Evolutionary conservation across 2,888 invertebrate genomes (phyloP), one percentile per base, ranked within the genome.

Genomic region (Lacanobia oleracea): DNA sequence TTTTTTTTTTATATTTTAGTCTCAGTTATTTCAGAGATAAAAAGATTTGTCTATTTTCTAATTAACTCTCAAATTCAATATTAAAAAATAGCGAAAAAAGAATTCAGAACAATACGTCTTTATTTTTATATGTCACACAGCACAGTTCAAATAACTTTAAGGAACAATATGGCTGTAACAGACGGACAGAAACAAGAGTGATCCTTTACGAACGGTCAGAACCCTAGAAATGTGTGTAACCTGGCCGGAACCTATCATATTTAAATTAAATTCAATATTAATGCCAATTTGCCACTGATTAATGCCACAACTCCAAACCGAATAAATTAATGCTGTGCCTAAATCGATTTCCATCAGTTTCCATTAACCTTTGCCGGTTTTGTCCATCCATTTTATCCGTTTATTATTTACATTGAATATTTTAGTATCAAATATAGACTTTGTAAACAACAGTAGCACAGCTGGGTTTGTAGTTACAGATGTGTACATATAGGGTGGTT

Each of bases 361-460:
- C 48, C 63, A 67, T 78, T 82, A 63, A 79, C 77, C 82, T 78
- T 78, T 66, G 8, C 4, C 23, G 33, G 27, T 45, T 70, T 40
- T 59, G 37, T 51, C 23, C 33, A 50, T 65, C 33, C 16, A 14
- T 37, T 61, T 61, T 45, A 62, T 16, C 33, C 37, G 63, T 57
- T 59, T 69, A 61, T 50, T 67, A 83, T 82, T 79, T 69, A 69
- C 56, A 37, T 37, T 62, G 65, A 66, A 72, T 79, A 79, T 69
- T 75, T 81, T 76, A 68, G 59, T 54, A 70, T 27, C 56, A 57
- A 69, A 83, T 80, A 85, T 67, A 77, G 77, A 75, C 54, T 71
- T 72, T 60, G 61, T 83, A 86, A 86, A 86, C 79, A 86, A 16
- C 43, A 23, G 69, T 51, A 23, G 50, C n/a, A 67, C 80, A 75